Base-by-base conservation (phyloP, 2,113 vertebrate genomes). In the Glareola pratincola region DNA sequence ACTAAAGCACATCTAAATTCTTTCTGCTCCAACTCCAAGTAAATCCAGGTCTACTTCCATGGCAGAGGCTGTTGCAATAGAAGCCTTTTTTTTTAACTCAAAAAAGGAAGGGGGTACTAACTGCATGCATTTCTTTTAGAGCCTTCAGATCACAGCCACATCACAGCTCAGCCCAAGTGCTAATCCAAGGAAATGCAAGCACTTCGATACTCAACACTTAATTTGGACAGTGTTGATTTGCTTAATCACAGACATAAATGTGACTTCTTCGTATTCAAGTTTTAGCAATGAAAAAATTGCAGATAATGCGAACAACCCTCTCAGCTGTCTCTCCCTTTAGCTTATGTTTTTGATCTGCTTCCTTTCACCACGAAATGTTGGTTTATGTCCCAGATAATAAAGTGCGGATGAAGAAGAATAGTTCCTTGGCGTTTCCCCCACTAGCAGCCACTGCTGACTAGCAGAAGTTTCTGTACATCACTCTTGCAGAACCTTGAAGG, bases 381-480 rank as follows among this genome's bases (percentile, higher is more conserved):
- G 20, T 66, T 92, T 96, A 30, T 63, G 7, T 64, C 43, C 18
- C 85, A 75, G 39, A 30, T 64, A 89, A 91, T 72, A 30, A 80
- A 69, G 26, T 12, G 7, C 26, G 27, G 21, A 85, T 84, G 77
- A 89, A 84, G 72, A 94, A 77, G 22, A 93, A 90, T 60, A 64
- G 56, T 64, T 94, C 75, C 50, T 86, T 47, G 59, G 54, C 23
- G 21, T 84, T 94, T 87, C 45, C 36, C 20, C 47, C 53, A 76
- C 60, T 63, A 91, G 54, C 68, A 91, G 37, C 80, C 76, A 74
- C 51, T 95, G 56, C 64, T 81, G 77, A 48, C 39, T 72, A 51
- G 43, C 30, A 94, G 48, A 92, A 84, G 36, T 82, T 89, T 89
- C 50, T 4, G 19, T 85, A 48, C 56, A 82, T 96, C 80, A 85